phyloP scores from a whole-genome alignment of 1,140 invertebrate species.

The Caenorhabditis briggsae region DNA sequence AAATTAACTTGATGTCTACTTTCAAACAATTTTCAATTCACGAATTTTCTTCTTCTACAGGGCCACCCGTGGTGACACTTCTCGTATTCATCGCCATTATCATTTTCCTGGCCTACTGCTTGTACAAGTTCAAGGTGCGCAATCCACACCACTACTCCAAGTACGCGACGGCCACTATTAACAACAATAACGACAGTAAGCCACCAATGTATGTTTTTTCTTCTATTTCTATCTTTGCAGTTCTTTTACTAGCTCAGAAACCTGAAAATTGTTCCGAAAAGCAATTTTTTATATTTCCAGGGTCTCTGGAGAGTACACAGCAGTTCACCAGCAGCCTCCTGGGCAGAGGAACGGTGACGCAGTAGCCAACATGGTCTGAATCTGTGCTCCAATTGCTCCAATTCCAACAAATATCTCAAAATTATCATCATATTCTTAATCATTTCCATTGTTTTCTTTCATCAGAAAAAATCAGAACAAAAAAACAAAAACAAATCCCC shows the following conservation, averaged over 20 bases:
- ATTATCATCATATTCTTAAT: conserved; percentile 27
- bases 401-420: not conserved
- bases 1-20: conserved; percentile 26
- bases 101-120: conserved; percentile 14
- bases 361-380: conserved; percentile 35
- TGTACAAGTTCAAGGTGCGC: conserved; percentile 48
- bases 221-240: conserved; percentile 30
- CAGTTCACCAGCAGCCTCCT: conserved; percentile 23
- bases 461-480: not conserved
- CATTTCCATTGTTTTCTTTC: conserved; percentile 41
- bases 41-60: conserved; percentile 17
- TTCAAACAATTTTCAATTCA: not conserved
- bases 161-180: conserved; percentile 36
- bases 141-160: conserved; percentile 51
- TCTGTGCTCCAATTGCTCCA: not conserved
- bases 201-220: conserved; percentile 42
- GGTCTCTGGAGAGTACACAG: conserved; percentile 45
- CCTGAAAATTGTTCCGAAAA: not conserved
- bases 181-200: conserved; percentile 44
- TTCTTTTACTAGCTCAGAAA: not conserved
- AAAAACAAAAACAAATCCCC: not conserved
- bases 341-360: conserved; percentile 39
- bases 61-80: conserved; percentile 45
- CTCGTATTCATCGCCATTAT: conserved; percentile 38
- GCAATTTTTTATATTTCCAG: not conserved